Conservation (phyloP, 2,113 vertebrate genomes). For the Tonatia bakeri region DNA sequence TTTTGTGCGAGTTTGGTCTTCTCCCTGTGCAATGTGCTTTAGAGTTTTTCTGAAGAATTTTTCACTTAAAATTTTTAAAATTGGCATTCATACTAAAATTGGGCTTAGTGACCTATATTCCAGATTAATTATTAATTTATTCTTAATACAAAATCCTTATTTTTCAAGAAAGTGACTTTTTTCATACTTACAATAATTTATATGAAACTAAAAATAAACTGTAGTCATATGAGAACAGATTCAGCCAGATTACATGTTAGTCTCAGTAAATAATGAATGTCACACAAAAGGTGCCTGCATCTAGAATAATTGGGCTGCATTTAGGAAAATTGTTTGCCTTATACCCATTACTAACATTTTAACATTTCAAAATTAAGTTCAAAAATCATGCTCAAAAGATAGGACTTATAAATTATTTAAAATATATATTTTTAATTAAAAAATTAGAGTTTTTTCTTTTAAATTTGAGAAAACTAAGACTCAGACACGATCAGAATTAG, state of each 20-base stretch:
- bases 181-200: neutral
- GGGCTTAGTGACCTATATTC: neutral
- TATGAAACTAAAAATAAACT: neutral
- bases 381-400: neutral
- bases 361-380: neutral
- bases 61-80: neutral
- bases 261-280: neutral
- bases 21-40: neutral
- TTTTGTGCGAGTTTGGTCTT: neutral
- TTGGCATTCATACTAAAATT: neutral
- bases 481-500: neutral
- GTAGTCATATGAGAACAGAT: neutral
- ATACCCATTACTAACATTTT: neutral
- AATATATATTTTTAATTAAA: neutral
- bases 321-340: neutral
- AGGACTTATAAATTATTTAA: neutral
- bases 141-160: neutral
- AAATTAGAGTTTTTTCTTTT: neutral
- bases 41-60: neutral
- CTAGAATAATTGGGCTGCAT: neutral
- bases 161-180: neutral
- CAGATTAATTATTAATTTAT: neutral
- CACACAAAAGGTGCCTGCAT: neutral
- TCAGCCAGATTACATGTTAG: neutral
- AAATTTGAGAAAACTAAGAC: neutral